A percentile compares a stretch with the other conserved stretches of the same genome.
Evolutionary conservation across 30 jellyfish, hydroid and myxozoan species (phyloP).

Genomic region (Chrysaora quinquecirrha): DNA sequence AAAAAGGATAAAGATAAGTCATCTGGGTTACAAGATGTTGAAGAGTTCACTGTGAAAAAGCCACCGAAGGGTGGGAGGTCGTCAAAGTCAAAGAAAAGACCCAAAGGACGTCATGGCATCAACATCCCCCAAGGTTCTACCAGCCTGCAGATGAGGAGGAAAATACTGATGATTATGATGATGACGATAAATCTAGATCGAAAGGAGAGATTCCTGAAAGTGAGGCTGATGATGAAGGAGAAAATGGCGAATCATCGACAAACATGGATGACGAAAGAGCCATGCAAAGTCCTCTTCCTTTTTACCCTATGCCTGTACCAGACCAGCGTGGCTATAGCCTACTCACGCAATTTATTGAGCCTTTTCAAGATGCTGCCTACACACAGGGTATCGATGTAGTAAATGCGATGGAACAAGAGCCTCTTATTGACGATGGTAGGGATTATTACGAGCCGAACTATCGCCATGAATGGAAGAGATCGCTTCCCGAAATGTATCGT

Average conservation of each 20-base stretch:
- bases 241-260: constrained; percentile 38
- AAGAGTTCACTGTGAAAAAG: neutral
- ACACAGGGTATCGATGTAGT: constrained; percentile 50
- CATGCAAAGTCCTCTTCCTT: constrained; percentile 48
- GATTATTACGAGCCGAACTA: constrained; percentile 51
- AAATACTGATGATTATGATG: constrained; percentile 34
- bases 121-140: neutral
- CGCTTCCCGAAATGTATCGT: constrained; percentile 26
- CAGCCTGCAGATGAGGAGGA: constrained; percentile 51
- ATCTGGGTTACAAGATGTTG: constrained; percentile 3
- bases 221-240: constrained; percentile 48
- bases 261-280: constrained; percentile 59
- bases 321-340: constrained; percentile 71
- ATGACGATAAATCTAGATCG: constrained; percentile 57
- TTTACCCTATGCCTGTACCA: constrained; percentile 72
- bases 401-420: constrained; percentile 52
- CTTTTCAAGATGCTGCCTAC: constrained; percentile 58
- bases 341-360: constrained; percentile 46
- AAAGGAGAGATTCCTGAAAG: constrained; percentile 74
- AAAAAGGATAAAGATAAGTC: constrained; percentile 2
- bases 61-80: neutral
- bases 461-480: constrained; percentile 47
- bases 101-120: constrained; percentile 1
- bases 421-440: constrained; percentile 39
- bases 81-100: neutral